Evolutionary conservation across 2,113 vertebrate species (phyloP), one percentile per base, ranked within the genome.

Genomic region (Scartelaos histophorus): DNA sequence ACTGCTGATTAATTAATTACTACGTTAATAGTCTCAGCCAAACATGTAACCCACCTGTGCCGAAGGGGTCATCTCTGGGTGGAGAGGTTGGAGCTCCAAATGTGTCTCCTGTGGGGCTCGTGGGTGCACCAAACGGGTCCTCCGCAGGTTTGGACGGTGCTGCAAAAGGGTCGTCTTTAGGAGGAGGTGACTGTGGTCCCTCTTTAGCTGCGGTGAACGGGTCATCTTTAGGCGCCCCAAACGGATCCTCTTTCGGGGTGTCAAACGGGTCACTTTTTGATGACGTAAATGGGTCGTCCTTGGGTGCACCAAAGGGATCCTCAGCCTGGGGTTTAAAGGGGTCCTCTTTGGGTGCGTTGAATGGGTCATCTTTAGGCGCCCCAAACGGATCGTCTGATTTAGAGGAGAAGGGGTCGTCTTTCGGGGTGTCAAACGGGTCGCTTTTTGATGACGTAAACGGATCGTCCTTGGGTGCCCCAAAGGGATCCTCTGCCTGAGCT

Each of bases 201-300:
- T 70, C 61, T 35, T 29, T 10, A 0, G 45, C 0, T 3, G 68
- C 11, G 38, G 60, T 24, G 46, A 67, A 67, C 3, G 64, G 67
- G 38, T 73, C 68, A 0, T 74, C 75, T 29, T 84, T 80, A 13
- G 57, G 29, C 17, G 57, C 22, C 9, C 13, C 13, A 24, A 87
- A 86, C 0, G 78, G 76, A 25, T 84, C 81, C 9, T 87, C 70
- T 73, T 83, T 81, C 9, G 83, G 60, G 5, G n/a, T 7, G 68
- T 35, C 1, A 3, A 56, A 56, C 9, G 54, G 56, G 56, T 58
- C 56, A 12, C 56, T 25, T 15, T 58, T 58, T 15, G 56, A 3
- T 15, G 56, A 25, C 5, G 19, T 62, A 3, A 85, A 80, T 0
- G 83, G 62, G 19, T 79, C 85, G 0, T 71, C 80, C 5, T 79